phyloP scores from a whole-genome alignment of 2,113 vertebrate species.

The Anarrhichthys ocellatus region DNA sequence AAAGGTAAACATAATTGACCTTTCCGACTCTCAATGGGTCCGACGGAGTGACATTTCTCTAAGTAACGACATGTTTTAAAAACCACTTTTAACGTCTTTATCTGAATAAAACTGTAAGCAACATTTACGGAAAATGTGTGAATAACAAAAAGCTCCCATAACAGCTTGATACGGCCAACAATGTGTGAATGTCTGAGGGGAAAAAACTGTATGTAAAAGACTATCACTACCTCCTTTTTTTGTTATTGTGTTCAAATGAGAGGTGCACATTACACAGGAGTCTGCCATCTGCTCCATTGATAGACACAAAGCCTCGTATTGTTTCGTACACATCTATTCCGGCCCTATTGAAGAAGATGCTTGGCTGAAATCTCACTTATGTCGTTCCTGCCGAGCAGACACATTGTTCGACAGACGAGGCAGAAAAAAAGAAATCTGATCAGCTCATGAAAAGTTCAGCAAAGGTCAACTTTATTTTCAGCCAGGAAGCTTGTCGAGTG shows the following conservation, averaged over 20 bases:
- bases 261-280: neutral
- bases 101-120: neutral
- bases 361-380: neutral
- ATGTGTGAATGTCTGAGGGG: neutral
- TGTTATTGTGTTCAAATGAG: neutral
- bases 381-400: neutral
- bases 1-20: conserved; percentile 83
- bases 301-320: neutral
- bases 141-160: neutral
- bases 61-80: neutral
- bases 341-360: neutral
- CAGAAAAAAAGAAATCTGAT: neutral
- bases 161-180: neutral
- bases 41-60: neutral
- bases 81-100: neutral
- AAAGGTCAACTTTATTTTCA: neutral
- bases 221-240: neutral
- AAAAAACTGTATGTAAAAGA: neutral
- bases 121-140: neutral
- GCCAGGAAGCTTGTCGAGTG: neutral
- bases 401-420: neutral
- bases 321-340: neutral
- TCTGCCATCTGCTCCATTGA: neutral
- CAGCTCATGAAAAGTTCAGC: neutral
- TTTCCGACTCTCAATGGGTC: neutral